Evolutionary conservation across 2,797 vertebrate species (phyloP).

Genomic region (Aeoliscus strigatus): DNA sequence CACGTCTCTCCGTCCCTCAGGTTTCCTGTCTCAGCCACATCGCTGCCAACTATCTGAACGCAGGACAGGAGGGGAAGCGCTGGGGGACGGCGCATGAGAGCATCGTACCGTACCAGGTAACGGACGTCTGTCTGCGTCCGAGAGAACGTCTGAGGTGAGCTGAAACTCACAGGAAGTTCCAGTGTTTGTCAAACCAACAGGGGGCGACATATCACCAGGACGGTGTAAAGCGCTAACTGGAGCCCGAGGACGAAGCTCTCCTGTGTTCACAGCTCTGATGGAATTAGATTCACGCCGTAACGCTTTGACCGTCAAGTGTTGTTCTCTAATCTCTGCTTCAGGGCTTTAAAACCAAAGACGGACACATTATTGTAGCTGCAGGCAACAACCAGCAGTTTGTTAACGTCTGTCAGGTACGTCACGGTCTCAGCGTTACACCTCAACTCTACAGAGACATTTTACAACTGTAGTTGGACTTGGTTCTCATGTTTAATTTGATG

Average conservation of each 20-base stretch:
- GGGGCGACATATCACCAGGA: too few species aligned
- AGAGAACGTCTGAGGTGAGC: background rate
- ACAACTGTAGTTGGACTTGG: too few species aligned
- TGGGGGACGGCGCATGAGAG: constrained; percentile 95
- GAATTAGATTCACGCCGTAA: too few species aligned
- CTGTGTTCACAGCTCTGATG: too few species aligned
- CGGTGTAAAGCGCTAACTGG: too few species aligned
- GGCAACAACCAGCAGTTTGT: constrained; percentile 88
- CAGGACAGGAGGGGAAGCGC: constrained; percentile 79
- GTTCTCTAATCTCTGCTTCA: constrained; percentile 62
- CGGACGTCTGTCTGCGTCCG: background rate
- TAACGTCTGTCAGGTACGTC: constrained; percentile 83
- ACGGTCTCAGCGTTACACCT: too few species aligned
- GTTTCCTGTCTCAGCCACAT: constrained; percentile 92
- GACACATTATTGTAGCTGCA: constrained; percentile 85
- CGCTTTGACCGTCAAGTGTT: too few species aligned
- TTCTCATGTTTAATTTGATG: too few species aligned
- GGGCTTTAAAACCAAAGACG: constrained; percentile 89
- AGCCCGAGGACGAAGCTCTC: too few species aligned
- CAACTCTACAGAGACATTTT: background rate
- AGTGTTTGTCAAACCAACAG: too few species aligned
- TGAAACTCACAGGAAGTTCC: too few species aligned
- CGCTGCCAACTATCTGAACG: constrained; percentile 89
- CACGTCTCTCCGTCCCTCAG: constrained; percentile 54
- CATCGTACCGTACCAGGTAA: constrained; percentile 95